A percentile compares a stretch with the other conserved stretches of the same genome.
These are phyloP conservation scores for Cyprinodon tularosa DNA, from an alignment of 2,113 vertebrate genomes.

Conservation along the genomic window DNA sequence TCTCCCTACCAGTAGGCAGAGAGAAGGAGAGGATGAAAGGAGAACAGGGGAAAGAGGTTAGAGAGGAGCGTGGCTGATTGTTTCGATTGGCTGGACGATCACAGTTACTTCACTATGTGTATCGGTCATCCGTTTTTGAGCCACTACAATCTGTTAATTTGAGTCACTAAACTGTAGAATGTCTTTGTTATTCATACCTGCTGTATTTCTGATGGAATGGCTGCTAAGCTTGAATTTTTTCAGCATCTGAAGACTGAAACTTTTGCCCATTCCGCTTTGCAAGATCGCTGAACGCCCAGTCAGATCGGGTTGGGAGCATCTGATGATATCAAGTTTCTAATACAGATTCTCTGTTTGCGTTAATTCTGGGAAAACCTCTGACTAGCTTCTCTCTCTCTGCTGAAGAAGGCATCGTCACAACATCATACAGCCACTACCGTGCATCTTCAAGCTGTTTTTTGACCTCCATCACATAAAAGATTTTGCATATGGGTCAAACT, in stretches of 20 bases:
- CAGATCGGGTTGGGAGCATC: background rate
- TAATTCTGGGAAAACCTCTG: background rate
- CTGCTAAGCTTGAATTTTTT: background rate
- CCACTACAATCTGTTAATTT: background rate
- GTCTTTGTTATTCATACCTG: background rate
- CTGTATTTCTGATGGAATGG: background rate
- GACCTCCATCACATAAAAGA: too few relatives aligned
- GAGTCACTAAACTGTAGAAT: background rate
- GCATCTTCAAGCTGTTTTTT: background rate
- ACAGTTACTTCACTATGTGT: constrained; percentile 31
- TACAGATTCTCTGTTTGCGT: background rate
- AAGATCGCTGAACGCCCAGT: background rate
- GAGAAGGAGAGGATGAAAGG: constrained; percentile 42
- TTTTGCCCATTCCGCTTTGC: background rate
- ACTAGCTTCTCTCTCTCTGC: background rate
- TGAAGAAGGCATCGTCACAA: background rate
- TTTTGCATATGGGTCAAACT: background rate
- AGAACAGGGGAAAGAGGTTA: constrained; percentile 55
- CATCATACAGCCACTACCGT: background rate
- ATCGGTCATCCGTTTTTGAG: constrained; percentile 13
- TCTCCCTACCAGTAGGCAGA: constrained; percentile 43
- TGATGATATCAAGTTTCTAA: background rate
- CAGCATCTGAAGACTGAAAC: background rate
- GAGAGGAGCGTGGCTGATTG: constrained; percentile 59
- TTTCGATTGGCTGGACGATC: constrained; percentile 45